Conservation (phyloP, 2,113 vertebrate species). For the Hoplias malabaricus region DNA sequence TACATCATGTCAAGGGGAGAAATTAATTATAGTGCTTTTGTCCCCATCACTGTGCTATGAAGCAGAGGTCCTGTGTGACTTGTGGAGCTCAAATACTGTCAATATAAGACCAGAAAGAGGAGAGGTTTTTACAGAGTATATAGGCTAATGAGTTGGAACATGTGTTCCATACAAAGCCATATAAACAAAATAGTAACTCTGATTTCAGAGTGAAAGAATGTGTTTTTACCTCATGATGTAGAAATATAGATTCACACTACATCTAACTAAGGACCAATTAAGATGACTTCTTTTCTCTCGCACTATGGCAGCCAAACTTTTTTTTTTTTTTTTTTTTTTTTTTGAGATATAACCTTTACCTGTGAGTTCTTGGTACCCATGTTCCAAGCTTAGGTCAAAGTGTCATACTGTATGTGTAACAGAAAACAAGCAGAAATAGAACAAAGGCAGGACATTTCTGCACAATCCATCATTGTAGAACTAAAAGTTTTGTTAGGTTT, state of each 20-base stretch:
- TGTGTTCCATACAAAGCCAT: slow-evolving; percentile 69
- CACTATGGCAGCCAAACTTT: slow-evolving; percentile 28
- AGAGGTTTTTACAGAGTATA: slow-evolving; percentile 63
- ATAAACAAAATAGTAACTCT: slow-evolving; percentile 58
- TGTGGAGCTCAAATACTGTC: slow-evolving; percentile 48
- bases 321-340: neutral
- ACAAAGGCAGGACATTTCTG: slow-evolving; percentile 28
- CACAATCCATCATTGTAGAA: slow-evolving; percentile 31
- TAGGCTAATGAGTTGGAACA: slow-evolving; percentile 51
- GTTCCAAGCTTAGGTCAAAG: slow-evolving; percentile 6
- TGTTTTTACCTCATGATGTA: slow-evolving; percentile 75
- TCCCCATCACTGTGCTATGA: slow-evolving; percentile 51
- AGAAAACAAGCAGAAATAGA: neutral
- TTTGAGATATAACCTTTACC: neutral
- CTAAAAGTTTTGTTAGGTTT: slow-evolving; percentile 2
- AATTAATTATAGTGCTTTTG: slow-evolving; percentile 8
- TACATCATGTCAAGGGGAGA: slow-evolving; percentile 17
- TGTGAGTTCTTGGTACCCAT: neutral
- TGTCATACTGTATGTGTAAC: slow-evolving; percentile 18
- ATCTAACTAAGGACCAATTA: slow-evolving; percentile 73
- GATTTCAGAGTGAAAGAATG: slow-evolving; percentile 66
- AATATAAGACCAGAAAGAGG: slow-evolving; percentile 51
- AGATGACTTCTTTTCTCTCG: slow-evolving; percentile 47
- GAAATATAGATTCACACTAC: slow-evolving; percentile 60
- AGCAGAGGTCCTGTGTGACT: slow-evolving; percentile 34